Percentiles rank a stretch among this genome's conserved stretches.
Evolutionary conservation across 2,113 vertebrate genomes (phyloP).

Genomic region (Caranx ignobilis): DNA sequence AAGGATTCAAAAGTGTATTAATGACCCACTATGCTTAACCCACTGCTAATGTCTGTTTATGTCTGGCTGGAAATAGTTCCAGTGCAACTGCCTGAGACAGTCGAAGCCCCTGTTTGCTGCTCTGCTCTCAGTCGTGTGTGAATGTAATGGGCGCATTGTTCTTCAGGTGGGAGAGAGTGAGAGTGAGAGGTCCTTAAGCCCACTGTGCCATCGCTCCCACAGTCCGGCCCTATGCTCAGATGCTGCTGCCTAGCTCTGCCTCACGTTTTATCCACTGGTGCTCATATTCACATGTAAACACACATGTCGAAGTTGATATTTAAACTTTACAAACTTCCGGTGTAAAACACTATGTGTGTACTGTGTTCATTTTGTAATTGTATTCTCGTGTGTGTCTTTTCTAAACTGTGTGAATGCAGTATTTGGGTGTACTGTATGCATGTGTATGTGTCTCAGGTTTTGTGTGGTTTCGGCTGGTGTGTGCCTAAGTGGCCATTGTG

Average conservation of each 20-base stretch:
- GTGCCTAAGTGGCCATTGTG: slow-evolving; percentile 88
- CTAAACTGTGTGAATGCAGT: neutral
- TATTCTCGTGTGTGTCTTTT: neutral
- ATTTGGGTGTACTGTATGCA: neutral
- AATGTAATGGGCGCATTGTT: slow-evolving; percentile 47
- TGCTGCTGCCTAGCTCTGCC: neutral
- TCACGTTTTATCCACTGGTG: neutral
- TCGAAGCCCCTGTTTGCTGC: neutral
- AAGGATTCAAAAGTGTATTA: neutral
- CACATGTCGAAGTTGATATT: slow-evolving; percentile 16
- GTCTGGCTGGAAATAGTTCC: slow-evolving; percentile 1
- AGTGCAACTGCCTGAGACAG: neutral
- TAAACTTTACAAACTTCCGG: neutral
- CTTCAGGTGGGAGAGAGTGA: slow-evolving; percentile 35
- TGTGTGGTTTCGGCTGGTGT: slow-evolving; percentile 47
- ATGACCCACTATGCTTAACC: slow-evolving; percentile 5
- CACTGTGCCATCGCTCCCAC: slow-evolving; percentile 24
- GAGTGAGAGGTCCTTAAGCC: slow-evolving; percentile 15
- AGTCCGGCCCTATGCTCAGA: slow-evolving; percentile 30
- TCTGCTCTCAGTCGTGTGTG: slow-evolving; percentile 10
- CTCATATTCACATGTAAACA: slow-evolving; percentile 33
- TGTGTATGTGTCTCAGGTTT: neutral
- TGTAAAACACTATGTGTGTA: neutral
- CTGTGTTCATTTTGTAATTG: neutral
- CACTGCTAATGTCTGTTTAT: neutral